Conservation (phyloP, 2,797 vertebrate species). For the Denticeps clupeoides region DNA sequence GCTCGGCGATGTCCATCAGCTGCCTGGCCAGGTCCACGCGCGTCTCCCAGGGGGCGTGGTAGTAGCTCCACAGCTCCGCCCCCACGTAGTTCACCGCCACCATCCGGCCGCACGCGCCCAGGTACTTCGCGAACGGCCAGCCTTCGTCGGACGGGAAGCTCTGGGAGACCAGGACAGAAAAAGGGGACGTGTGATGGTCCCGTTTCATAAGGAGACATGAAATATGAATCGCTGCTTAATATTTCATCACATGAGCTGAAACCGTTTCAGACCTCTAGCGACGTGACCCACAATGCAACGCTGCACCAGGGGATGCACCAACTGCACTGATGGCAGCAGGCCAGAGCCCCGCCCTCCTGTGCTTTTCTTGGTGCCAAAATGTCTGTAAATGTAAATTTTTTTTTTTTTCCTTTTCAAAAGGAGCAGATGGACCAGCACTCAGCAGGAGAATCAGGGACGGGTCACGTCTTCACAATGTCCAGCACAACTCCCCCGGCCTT, state of each 20-base stretch:
- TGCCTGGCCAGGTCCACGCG: constrained; percentile 91
- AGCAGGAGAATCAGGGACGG: no score
- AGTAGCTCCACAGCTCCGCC: constrained; percentile 96
- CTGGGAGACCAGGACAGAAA: constrained; percentile 44
- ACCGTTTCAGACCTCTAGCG: no score
- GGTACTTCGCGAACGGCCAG: constrained; percentile 96
- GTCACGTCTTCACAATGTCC: no score
- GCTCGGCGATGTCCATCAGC: constrained; percentile 96
- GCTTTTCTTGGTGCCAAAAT: no score
- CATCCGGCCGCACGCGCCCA: constrained; percentile 93
- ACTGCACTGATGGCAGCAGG: neutral
- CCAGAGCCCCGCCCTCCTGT: no score
- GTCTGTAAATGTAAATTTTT: no score
- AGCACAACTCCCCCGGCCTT: no score
- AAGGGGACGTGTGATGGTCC: constrained; percentile 18
- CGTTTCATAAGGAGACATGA: constrained; percentile 19
- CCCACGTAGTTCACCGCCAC: constrained; percentile 97
- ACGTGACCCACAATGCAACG: constrained; percentile 9
- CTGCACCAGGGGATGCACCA: neutral
- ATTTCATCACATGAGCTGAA: constrained; percentile 23
- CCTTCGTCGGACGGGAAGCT: constrained; percentile 98
- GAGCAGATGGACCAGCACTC: no score
- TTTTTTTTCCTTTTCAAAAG: no score
- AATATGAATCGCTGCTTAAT: constrained; percentile 27
- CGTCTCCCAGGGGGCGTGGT: constrained; percentile 90